Base-by-base conservation (phyloP, 1,140 invertebrate genomes). In the Drosophila malerkotliana region DNA sequence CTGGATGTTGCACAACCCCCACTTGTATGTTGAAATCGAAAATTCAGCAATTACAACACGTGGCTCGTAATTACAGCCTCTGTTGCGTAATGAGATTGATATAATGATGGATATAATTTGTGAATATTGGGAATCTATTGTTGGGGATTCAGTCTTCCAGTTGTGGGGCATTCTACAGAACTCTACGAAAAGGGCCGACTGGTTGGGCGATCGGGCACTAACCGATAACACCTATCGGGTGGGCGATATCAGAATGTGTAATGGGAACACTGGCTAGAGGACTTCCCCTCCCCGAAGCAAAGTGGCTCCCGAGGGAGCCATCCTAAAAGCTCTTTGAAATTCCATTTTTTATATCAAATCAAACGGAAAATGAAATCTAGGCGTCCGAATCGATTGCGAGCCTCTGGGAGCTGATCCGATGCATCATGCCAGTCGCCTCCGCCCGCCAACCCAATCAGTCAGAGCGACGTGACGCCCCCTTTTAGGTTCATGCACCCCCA, bases 401-500 rank as follows among this genome's bases (percentile, higher is more conserved):
- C 12, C 56, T 34, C 24, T 39, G 44, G 18, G 24, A 26, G 62
- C 15, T 49, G 57, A 66, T 66, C 57, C 44, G 34, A 63, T 67
- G 34, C 47, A 64, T 52, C 28, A 28, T 28, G 56, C 28, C 34
- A 4, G 3, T 10, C 26, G 41, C 55, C 41, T 15, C 14, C 41
- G 6, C 4, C 41, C 41, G 14, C 15, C 44, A 18, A 47, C 21
- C 44, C 30, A 58, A 51, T 67, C 69, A 72, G 15, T 72, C 68
- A 37, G 63, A 55, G 18, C 49, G 49, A 53, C 30, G 30, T 21
- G 56, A 59, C 34, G 66, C 57, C 57, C 67, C 37, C 51, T 47
- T 57, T 49, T 48, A 32, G 67, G 72, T 64, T 74, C 57, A 51
- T 47, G 59, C 52, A 73, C 44, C 52, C 57, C 32, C 53, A 5